A percentile compares a stretch with the other conserved stretches of the same genome.
phyloP scores from a whole-genome alignment of 2,113 vertebrate genomes.

The Isichthys henryi region DNA sequence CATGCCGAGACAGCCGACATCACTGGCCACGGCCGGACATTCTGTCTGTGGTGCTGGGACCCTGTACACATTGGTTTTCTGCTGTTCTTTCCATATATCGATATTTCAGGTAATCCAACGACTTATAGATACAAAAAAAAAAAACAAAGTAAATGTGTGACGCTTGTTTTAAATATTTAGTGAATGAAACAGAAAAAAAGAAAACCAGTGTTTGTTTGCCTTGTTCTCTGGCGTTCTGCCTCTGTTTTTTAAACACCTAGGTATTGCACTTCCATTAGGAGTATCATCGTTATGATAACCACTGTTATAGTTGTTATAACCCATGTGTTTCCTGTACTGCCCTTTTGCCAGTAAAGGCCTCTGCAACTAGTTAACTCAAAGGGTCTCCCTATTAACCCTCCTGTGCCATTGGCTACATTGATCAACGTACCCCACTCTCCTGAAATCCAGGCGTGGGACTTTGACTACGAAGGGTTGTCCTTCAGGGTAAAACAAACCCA shows the following conservation, averaged over 20 bases:
- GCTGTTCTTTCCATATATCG: constrained; percentile 33
- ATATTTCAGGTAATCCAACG: constrained; percentile 52
- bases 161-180: constrained; percentile 68
- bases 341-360: constrained; percentile 16
- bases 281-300: constrained; percentile 43
- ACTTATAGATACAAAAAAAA: constrained; percentile 40
- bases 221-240: constrained; percentile 59
- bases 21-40: constrained; percentile 26
- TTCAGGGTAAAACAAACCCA: background rate
- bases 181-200: constrained; percentile 52
- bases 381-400: background rate
- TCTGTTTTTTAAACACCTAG: constrained; percentile 50
- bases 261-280: constrained; percentile 44
- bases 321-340: constrained; percentile 33
- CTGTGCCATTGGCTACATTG: background rate
- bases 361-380: background rate
- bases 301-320: constrained; percentile 35
- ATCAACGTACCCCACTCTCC: background rate
- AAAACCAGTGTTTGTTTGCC: constrained; percentile 66
- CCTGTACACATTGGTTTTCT: constrained; percentile 21
- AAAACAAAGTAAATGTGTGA: constrained; percentile 51
- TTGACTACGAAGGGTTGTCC: background rate
- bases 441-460: background rate
- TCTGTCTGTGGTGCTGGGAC: constrained; percentile 27
- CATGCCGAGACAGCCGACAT: constrained; percentile 13